A percentile compares a stretch with the other conserved stretches of the same genome.
phyloP scores from a whole-genome alignment of 2,797 vertebrate genomes.

The Coendou prehensilis region DNA sequence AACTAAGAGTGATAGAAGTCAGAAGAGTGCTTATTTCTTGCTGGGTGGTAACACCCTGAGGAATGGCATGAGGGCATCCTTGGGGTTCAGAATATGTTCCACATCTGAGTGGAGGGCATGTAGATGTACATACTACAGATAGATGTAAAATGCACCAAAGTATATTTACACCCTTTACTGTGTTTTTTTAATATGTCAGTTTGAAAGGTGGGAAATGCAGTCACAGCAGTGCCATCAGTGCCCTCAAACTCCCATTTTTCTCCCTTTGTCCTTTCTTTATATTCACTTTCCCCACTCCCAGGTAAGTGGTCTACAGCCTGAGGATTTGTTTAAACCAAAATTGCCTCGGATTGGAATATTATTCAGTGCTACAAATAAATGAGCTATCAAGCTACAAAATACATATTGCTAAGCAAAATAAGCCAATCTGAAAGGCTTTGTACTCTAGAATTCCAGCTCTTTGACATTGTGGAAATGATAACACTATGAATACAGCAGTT shows the following conservation, averaged over 20 bases:
- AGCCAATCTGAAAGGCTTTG: not conserved
- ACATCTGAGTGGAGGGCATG: not conserved
- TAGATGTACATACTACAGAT: not conserved
- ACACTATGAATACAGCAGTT: not conserved
- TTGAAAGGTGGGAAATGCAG: not conserved
- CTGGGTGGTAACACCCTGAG: not conserved
- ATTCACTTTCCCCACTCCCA: not conserved
- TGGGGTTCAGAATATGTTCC: not conserved
- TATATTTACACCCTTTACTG: not conserved
- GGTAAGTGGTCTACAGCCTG: not conserved
- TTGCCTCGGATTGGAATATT: not conserved
- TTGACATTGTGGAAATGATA: not conserved
- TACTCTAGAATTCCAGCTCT: not conserved
- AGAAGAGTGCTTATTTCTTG: not conserved
- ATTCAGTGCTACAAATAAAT: not conserved
- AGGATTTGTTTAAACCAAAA: not conserved
- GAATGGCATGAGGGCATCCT: not conserved
- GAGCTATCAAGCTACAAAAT: not conserved
- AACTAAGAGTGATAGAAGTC: not conserved
- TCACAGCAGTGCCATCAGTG: not conserved
- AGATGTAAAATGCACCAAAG: not conserved
- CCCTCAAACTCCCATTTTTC: not conserved
- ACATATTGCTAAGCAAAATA: not conserved
- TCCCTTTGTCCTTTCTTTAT: not conserved
- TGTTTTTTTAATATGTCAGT: not conserved